Evolutionary conservation across 2,888 invertebrate species (phyloP).

Genomic region (Rotaria sp.): DNA sequence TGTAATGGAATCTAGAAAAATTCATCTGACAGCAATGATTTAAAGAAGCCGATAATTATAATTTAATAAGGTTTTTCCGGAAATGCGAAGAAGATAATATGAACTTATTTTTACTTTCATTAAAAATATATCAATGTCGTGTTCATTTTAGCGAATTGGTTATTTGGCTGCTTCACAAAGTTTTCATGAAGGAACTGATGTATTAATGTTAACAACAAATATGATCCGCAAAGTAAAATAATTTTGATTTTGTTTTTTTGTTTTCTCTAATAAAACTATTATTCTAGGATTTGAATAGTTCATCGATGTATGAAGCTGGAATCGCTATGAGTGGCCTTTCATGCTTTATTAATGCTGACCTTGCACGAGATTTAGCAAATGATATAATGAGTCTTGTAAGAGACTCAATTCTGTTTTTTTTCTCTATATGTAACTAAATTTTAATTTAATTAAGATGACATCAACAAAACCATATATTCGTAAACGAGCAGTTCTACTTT

Average conservation of each 20-base stretch:
- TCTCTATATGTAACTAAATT: neutral
- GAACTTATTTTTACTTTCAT: neutral
- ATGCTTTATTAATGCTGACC: conserved; percentile 91
- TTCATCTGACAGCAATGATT: too few species aligned
- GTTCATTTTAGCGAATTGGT: conserved; percentile 60
- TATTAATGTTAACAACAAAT: conserved; percentile 96
- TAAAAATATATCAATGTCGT: too few species aligned
- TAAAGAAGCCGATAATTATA: too few species aligned
- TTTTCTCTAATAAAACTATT: neutral
- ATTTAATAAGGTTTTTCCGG: too few species aligned
- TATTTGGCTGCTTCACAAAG: conserved; percentile 95
- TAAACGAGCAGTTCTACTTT: conserved; percentile 96
- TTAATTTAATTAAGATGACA: conserved; percentile 54
- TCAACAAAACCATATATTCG: conserved; percentile 96
- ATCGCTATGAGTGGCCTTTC: conserved; percentile 89
- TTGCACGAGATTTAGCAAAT: conserved; percentile 92
- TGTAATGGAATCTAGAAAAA: too few species aligned
- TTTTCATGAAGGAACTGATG: conserved; percentile 92
- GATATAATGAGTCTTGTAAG: conserved; percentile 78
- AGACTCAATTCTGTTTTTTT: neutral
- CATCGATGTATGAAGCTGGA: conserved; percentile 95
- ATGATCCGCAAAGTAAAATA: conserved; percentile 71
- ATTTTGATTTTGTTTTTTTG: too few species aligned
- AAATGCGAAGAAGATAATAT: too few species aligned
- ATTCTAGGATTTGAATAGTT: conserved; percentile 76